Evolutionary conservation across 2,797 vertebrate species (phyloP).

Genomic region (Pseudochaenichthys georgianus): DNA sequence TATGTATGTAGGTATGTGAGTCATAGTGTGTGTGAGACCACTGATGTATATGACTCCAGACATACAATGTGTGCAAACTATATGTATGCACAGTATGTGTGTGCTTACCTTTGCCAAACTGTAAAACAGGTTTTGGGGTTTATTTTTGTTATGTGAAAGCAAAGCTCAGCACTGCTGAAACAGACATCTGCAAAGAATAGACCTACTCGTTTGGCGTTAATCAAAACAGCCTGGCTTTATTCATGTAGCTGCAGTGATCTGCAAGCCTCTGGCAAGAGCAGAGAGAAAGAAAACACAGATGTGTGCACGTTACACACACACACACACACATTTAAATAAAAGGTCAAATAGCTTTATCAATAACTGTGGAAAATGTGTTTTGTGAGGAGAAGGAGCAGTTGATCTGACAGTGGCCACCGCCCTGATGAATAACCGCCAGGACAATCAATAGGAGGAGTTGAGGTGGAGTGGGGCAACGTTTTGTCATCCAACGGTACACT

Average conservation of each 20-base stretch:
- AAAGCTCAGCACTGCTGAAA: conserved; percentile 71
- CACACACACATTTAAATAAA: conserved; percentile 81
- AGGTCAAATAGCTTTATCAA: conserved; percentile 87
- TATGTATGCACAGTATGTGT: conserved; percentile 52
- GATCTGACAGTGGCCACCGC: conserved; percentile 85
- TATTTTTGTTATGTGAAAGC: conserved; percentile 82
- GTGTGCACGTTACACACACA: conserved; percentile 56
- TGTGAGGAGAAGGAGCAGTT: conserved; percentile 81
- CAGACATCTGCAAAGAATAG: conserved; percentile 86
- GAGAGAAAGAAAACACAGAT: conserved; percentile 82
- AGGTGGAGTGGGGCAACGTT: conserved; percentile 85
- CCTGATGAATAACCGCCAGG: conserved; percentile 85
- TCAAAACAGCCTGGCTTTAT: conserved; percentile 85
- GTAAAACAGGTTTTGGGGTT: conserved; percentile 80
- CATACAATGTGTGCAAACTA: conserved; percentile 48
- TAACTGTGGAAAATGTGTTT: conserved; percentile 84
- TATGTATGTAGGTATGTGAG: conserved; percentile 57
- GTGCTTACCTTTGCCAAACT: conserved; percentile 73
- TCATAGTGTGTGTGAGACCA: conserved; percentile 59
- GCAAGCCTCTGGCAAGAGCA: conserved; percentile 79
- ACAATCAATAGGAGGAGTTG: conserved; percentile 87
- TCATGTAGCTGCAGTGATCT: conserved; percentile 80
- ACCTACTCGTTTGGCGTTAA: conserved; percentile 85
- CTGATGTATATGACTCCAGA: conserved; percentile 57
- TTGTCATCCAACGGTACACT: conserved; percentile 87